Percentiles rank a stretch among this genome's conserved stretches.
phyloP scores from a whole-genome alignment of 2,113 vertebrate species.

The Catharus minimus region DNA sequence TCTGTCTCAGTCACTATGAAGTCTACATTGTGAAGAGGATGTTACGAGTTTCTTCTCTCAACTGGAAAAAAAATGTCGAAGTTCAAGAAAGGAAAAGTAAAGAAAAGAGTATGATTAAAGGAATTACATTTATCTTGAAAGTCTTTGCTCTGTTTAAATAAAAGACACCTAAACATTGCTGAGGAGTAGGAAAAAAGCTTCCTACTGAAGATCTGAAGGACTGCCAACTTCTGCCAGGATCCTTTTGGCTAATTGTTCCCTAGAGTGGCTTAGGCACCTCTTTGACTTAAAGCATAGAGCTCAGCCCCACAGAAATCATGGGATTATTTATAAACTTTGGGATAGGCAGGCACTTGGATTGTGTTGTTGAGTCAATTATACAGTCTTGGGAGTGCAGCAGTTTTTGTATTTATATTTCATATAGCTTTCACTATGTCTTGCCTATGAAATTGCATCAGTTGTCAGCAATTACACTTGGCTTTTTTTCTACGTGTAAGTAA shows the following conservation, averaged over 20 bases:
- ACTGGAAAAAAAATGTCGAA: background rate
- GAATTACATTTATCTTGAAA: background rate
- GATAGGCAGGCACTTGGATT: background rate
- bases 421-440: background rate
- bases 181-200: background rate
- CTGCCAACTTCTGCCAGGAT: background rate
- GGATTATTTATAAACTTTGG: conserved; percentile 16
- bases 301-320: accelerated
- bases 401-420: background rate
- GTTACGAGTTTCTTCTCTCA: background rate
- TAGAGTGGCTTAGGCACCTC: background rate
- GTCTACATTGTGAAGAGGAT: background rate
- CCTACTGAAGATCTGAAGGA: background rate
- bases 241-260: conserved; percentile 23
- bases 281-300: background rate
- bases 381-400: background rate
- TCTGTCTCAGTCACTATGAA: background rate
- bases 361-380: background rate
- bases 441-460: background rate
- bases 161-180: background rate
- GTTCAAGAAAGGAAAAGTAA: conserved; percentile 6
- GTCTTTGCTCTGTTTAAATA: background rate
- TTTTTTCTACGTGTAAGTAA: background rate
- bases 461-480: background rate
- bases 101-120: background rate